Percentiles rank a stretch among this genome's conserved stretches.
phyloP scores from a whole-genome alignment of 1,140 invertebrate genomes.

The Triops cancriformis region DNA sequence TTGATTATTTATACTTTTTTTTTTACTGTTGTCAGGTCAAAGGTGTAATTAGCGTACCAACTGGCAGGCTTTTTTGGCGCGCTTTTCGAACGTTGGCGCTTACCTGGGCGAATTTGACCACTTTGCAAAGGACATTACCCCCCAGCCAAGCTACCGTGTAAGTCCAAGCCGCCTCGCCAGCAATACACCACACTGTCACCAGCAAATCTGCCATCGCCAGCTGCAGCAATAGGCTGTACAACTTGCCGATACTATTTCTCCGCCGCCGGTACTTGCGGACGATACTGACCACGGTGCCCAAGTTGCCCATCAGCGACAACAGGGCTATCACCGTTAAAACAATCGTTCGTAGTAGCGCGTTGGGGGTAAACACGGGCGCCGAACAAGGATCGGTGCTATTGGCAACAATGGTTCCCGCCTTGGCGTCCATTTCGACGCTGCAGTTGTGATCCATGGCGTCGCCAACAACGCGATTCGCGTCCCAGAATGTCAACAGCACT shows the following conservation, averaged over 20 bases:
- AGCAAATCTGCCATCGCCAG: conserved; percentile 55
- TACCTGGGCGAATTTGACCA: conserved; percentile 66
- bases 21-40: too few relatives aligned
- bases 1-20: too few relatives aligned
- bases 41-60: too few relatives aligned
- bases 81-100: background rate
- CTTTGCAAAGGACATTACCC: conserved; percentile 64
- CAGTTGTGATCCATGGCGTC: too few relatives aligned
- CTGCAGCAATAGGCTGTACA: conserved; percentile 51
- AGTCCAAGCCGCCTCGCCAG: conserved; percentile 64
- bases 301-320: conserved; percentile 62
- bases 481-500: too few relatives aligned
- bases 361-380: conserved; percentile 47
- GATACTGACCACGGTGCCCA: conserved; percentile 64
- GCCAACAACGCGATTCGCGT: too few relatives aligned
- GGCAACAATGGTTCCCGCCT: too few relatives aligned
- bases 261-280: conserved; percentile 43
- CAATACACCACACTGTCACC: conserved; percentile 69
- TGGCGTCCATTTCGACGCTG: too few relatives aligned
- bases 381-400: background rate
- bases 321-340: conserved; percentile 57
- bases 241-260: conserved; percentile 51
- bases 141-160: conserved; percentile 70
- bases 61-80: too few relatives aligned
- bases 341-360: conserved; percentile 50